These are phyloP conservation scores for Chromobotia macracanthus DNA, from an alignment of 2,797 vertebrate genomes.

Conservation along the genomic window DNA sequence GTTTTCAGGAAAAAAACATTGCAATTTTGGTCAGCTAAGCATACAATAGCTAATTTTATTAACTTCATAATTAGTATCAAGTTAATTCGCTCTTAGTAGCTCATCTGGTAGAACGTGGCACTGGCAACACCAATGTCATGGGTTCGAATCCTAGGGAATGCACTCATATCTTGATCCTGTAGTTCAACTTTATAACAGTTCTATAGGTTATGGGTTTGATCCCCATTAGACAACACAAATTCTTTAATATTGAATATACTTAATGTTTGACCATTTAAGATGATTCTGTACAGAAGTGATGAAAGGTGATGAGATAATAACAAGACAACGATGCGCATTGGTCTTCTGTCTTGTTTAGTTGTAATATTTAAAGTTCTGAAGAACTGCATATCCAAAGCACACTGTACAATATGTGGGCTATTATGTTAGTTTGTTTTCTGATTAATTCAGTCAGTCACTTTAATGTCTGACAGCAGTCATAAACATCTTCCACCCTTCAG, in stretches of 20 bases:
- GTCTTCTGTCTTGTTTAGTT: background rate
- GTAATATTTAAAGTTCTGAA: background rate
- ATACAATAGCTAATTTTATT: background rate
- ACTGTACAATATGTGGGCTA: background rate
- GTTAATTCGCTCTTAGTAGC: background rate
- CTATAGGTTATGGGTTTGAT: too few relatives aligned
- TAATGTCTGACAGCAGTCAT: conserved; percentile 7
- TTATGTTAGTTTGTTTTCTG: conserved; percentile 23
- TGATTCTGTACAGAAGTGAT: too few relatives aligned
- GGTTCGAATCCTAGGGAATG: too few relatives aligned
- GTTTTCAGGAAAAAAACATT: background rate
- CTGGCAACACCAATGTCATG: too few relatives aligned
- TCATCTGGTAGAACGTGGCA: too few relatives aligned
- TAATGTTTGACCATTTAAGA: too few relatives aligned
- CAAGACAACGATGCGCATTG: background rate
- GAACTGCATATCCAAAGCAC: background rate
- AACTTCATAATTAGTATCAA: background rate
- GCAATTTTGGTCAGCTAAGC: background rate
- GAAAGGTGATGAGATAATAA: too few relatives aligned
- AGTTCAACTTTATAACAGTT: too few relatives aligned
- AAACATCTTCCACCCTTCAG: background rate
- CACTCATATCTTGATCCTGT: too few relatives aligned
- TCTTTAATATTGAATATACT: too few relatives aligned
- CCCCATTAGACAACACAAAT: too few relatives aligned
- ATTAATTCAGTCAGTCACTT: background rate